These are phyloP conservation scores for Pelodiscus sinensis DNA, from an alignment of 2,113 vertebrate species.

Conservation along the genomic window DNA sequence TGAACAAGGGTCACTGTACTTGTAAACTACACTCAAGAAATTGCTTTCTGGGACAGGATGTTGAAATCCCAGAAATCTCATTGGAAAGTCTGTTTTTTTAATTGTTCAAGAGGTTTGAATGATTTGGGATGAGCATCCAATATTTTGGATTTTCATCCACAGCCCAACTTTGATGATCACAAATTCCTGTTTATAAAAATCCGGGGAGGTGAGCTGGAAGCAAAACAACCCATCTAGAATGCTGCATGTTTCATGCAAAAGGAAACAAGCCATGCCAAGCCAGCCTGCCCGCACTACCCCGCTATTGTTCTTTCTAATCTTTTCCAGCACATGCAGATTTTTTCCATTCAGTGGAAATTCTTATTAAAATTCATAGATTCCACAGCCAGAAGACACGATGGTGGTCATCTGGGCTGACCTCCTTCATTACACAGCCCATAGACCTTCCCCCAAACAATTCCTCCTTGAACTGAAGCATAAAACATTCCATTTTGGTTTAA, in stretches of 20 bases:
- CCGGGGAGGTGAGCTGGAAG: background rate
- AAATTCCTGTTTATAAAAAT: background rate
- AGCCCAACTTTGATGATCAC: accelerated
- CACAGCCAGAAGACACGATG: background rate
- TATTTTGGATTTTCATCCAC: background rate
- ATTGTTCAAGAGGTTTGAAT: background rate
- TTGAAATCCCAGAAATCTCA: background rate
- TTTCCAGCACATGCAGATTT: too few relatives aligned
- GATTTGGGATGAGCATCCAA: accelerated
- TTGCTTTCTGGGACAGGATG: background rate
- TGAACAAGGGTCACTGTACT: background rate
- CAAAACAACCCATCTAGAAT: background rate
- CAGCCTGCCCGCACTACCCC: background rate
- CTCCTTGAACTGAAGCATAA: background rate
- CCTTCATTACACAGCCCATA: background rate
- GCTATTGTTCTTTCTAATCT: too few relatives aligned
- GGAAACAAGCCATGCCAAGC: background rate
- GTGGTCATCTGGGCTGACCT: background rate
- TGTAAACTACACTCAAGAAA: background rate
- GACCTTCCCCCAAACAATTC: background rate
- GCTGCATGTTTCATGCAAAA: background rate
- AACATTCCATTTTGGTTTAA: background rate
- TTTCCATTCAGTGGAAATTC: background rate
- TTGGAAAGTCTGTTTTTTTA: background rate
- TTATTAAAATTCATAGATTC: background rate